These are phyloP conservation scores for Callyntrura sp. DNA, from an alignment of 2,888 invertebrate genomes.

Conservation along the genomic window DNA sequence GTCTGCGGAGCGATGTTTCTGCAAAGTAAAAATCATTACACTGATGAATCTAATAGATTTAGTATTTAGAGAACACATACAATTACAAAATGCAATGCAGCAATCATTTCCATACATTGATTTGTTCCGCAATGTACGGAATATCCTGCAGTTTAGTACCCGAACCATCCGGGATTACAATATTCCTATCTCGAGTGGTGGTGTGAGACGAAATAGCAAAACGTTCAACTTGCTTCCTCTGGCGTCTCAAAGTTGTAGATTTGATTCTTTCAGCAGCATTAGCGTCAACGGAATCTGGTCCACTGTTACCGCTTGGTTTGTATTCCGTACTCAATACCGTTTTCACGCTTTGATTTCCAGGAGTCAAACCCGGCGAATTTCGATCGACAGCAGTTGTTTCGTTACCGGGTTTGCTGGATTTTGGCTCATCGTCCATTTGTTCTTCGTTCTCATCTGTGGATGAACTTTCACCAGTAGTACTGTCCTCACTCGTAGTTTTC, in stretches of 20 bases:
- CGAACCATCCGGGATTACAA: slow-evolving; percentile 55
- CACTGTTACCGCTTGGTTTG: background rate
- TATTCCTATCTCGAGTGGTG: slow-evolving; percentile 39
- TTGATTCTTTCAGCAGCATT: slow-evolving; percentile 76
- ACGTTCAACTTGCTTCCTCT: slow-evolving; percentile 76
- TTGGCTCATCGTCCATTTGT: background rate
- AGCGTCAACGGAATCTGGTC: slow-evolving; percentile 64
- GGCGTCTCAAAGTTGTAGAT: slow-evolving; percentile 63
- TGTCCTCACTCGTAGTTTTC: slow-evolving; percentile 6
- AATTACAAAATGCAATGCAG: background rate
- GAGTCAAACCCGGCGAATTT: background rate
- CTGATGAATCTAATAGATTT: too few relatives aligned
- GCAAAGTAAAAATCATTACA: too few relatives aligned
- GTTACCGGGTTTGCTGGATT: background rate
- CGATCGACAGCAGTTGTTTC: background rate
- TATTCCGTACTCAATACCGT: background rate
- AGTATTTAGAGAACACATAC: too few relatives aligned
- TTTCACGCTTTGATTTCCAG: slow-evolving; percentile 5
- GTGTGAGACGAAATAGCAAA: slow-evolving; percentile 13
- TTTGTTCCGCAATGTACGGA: slow-evolving; percentile 67
- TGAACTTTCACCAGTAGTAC: background rate
- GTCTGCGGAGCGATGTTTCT: slow-evolving; percentile 58
- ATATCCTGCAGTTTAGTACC: slow-evolving; percentile 72
- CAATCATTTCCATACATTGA: slow-evolving; percentile 71
- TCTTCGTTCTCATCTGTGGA: slow-evolving; percentile 5